A percentile compares a stretch with the other conserved stretches of the same genome.
Evolutionary conservation across 64 coral and sea anemone species (phyloP).

Genomic region (Hydrozoanthus tunicans): DNA sequence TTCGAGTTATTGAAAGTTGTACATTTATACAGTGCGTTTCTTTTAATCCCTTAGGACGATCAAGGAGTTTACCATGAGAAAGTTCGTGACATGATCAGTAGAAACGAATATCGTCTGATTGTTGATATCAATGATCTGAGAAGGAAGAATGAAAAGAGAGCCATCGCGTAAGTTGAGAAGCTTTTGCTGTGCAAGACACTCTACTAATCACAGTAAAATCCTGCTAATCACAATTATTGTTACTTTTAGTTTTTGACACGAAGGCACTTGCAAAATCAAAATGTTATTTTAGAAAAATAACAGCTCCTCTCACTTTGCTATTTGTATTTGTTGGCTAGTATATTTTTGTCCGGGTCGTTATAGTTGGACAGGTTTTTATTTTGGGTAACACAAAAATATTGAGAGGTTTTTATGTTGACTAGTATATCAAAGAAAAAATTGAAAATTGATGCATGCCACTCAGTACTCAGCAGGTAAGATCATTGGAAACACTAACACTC

Average conservation of each 20-base stretch:
- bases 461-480: no score
- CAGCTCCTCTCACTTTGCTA: no score
- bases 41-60: conserved; percentile 69
- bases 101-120: conserved; percentile 77
- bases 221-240: neutral
- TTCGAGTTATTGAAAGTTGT: neutral
- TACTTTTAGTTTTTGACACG: neutral
- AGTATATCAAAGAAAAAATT: no score
- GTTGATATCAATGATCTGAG: conserved; percentile 96
- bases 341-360: no score
- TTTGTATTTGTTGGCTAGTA: no score
- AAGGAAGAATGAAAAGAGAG: conserved; percentile 97
- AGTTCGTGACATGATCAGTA: conserved; percentile 95
- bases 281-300: no score
- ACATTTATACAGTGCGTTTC: neutral
- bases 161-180: conserved; percentile 69
- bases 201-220: neutral
- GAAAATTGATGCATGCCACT: no score
- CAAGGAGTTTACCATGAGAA: conserved; percentile 97
- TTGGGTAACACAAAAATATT: no score
- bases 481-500: no score
- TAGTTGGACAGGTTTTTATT: no score
- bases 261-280: no score
- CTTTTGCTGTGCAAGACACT: neutral
- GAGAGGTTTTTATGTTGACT: no score